Percentiles rank a stretch among this genome's conserved stretches.
phyloP scores from a whole-genome alignment of 1,140 invertebrate genomes.

The Papilio xuthus region DNA sequence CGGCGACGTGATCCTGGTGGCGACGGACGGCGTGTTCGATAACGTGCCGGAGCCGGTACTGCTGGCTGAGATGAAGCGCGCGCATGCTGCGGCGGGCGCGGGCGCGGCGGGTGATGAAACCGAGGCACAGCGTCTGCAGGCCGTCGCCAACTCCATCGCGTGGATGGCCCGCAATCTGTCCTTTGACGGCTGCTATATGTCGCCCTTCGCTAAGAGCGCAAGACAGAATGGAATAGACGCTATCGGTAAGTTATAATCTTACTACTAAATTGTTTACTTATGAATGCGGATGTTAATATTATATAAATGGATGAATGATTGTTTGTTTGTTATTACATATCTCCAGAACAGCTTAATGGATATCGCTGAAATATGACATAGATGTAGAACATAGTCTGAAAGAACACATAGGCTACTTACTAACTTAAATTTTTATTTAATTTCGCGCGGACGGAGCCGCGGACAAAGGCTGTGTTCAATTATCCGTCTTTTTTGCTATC shows the following conservation, averaged over 20 bases:
- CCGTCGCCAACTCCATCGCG: slow-evolving; percentile 96
- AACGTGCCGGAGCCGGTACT: slow-evolving; percentile 96
- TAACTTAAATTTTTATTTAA: no score
- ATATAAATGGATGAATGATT: no score
- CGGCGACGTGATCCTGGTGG: slow-evolving; percentile 97
- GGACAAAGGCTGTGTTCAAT: no score
- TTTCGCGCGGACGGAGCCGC: no score
- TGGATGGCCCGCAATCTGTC: slow-evolving; percentile 96
- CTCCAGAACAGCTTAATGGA: no score
- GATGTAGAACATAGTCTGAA: no score
- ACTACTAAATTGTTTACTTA: no score
- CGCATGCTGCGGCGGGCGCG: slow-evolving; percentile 78
- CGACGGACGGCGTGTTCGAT: slow-evolving; percentile 99
- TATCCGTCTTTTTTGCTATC: no score
- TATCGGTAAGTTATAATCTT: slow-evolving; percentile 85
- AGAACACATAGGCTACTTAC: no score
- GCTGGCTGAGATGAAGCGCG: slow-evolving; percentile 88
- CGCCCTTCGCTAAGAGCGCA: slow-evolving; percentile 96
- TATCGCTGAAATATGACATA: no score
- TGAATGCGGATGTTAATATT: no score
- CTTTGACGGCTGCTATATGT: slow-evolving; percentile 96
- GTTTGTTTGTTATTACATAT: no score
- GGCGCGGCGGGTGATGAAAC: slow-evolving; percentile 79
- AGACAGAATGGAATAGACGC: slow-evolving; percentile 95
- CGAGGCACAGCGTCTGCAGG: slow-evolving; percentile 89